These are phyloP conservation scores for Haemorhous mexicanus DNA, from an alignment of 2,113 vertebrate genomes.

Conservation along the genomic window DNA sequence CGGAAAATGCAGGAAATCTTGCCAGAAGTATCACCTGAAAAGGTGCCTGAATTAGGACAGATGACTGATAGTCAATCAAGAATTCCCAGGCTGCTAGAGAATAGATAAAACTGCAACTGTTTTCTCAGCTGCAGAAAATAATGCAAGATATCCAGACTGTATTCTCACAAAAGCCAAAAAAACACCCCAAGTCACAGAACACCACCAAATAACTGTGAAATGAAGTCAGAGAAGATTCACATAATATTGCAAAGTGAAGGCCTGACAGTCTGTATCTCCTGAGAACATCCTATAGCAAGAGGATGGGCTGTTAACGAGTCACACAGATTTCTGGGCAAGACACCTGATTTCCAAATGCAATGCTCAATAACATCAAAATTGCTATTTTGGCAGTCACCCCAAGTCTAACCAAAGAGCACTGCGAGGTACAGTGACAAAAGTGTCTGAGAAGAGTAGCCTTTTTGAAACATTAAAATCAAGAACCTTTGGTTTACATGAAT, in stretches of 20 bases:
- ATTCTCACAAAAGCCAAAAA: neutral
- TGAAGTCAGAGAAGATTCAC: neutral
- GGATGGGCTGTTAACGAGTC: neutral
- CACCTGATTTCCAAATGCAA: neutral
- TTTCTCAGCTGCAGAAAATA: neutral
- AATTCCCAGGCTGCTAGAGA: neutral
- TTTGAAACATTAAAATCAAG: neutral
- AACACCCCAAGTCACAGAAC: neutral
- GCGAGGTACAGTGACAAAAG: neutral
- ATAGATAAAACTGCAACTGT: neutral
- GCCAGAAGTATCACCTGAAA: neutral
- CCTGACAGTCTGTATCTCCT: neutral
- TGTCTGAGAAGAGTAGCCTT: accelerated
- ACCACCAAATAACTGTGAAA: neutral
- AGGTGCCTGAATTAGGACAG: neutral
- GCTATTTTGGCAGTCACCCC: neutral
- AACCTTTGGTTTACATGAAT: neutral
- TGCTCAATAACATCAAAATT: neutral
- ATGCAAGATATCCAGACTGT: neutral
- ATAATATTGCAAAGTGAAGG: neutral
- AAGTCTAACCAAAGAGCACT: neutral
- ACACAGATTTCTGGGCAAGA: neutral
- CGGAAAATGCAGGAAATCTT: neutral
- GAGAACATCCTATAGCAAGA: neutral
- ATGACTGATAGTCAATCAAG: neutral